Evolutionary conservation across 2,888 invertebrate genomes (phyloP), one percentile per base, ranked within the genome.

Genomic region (Frankliniella intonsa): DNA sequence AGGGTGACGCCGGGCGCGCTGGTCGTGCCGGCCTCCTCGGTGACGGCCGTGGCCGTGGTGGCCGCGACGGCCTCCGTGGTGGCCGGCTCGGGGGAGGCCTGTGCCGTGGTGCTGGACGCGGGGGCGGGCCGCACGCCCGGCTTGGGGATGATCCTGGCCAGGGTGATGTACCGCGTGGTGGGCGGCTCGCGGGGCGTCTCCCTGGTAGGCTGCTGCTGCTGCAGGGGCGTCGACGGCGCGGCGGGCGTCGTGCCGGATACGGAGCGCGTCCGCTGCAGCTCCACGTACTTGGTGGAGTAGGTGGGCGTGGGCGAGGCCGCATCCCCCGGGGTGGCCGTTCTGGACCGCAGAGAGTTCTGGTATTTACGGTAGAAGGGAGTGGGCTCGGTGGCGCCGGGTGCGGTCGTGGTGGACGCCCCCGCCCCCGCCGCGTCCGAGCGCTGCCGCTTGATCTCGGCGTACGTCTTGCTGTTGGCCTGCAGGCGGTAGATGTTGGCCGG

Each of bases 121-220:
- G 38, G 38, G 38, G 38, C 38, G 38, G 85, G 85, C 69, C 86
- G 85, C 9, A 86, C 86, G 38, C 87, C 87, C 0, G 87, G 85
- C 19, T 87, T 87, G 0, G 87, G 87, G 80, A 85, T 86, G 5
- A 86, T 83, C 7, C 87, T 85, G 9, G 86, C 85, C 5, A 85
- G 85, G 62, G 85, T 85, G 10, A 86, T 86, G 10, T 86, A 84
- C 38, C 84, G 84, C 50, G 84, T 84, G 22, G 85, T 82, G 51
- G 83, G 89, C 81, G 89, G 85, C 83, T 79, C 88, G 88, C 84
- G 87, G 89, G 50, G 85, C 86, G 84, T 88, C 89, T 3, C 87
- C 84, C 86, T 89, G 87, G 81, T 83, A 83, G 62, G 87, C 85
- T 85, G 87, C 87, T 27, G 84, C 11, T 82, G 87, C 80, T 83